Percentiles rank a stretch among this genome's conserved stretches.
Evolutionary conservation across 2,113 vertebrate genomes (phyloP).

Genomic region (Hyla sarda): DNA sequence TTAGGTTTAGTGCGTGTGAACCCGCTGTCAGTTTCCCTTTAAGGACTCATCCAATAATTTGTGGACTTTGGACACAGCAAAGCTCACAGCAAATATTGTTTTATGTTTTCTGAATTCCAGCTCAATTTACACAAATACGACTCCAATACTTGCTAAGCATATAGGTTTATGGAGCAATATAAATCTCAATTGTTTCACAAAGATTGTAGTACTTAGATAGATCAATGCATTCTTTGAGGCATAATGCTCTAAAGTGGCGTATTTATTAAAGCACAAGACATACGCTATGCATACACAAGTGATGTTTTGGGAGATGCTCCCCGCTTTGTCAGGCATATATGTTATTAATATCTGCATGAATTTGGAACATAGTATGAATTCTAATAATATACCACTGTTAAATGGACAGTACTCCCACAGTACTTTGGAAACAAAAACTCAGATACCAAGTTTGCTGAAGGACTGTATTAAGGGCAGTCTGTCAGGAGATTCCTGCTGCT

Average conservation of each 20-base stretch:
- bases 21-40: too few relatives aligned
- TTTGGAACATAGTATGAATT: background rate
- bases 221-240: background rate
- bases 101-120: background rate
- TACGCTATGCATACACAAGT: conserved; percentile 4
- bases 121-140: background rate
- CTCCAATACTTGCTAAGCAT: background rate
- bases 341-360: background rate
- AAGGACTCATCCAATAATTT: too few relatives aligned
- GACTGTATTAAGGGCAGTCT: too few relatives aligned
- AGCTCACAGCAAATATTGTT: background rate
- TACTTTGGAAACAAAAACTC: too few relatives aligned
- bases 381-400: background rate
- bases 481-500: too few relatives aligned
- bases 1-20: too few relatives aligned
- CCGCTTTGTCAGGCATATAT: background rate
- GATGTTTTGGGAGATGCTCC: background rate
- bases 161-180: background rate
- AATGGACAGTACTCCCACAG: too few relatives aligned
- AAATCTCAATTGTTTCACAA: conserved; percentile 18
- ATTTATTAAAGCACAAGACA: conserved; percentile 10
- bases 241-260: background rate
- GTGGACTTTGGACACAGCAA: background rate
- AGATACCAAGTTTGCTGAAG: too few relatives aligned
- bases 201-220: background rate